phyloP scores from a whole-genome alignment of 2,797 vertebrate genomes.

The Caiman crocodilus region DNA sequence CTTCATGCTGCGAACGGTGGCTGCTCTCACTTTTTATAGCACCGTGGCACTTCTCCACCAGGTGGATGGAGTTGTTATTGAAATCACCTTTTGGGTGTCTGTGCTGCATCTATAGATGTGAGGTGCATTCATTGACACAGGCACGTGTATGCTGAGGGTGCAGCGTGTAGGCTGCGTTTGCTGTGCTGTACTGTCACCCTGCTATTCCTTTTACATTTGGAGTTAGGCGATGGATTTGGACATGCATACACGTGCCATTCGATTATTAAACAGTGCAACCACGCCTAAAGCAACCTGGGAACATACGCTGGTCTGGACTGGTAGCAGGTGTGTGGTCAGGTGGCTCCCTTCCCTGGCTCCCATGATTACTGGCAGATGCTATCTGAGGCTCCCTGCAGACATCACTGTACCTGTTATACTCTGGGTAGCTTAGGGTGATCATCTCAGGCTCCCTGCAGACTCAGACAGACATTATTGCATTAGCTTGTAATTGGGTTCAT shows the following conservation, averaged over 20 bases:
- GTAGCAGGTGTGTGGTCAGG: accelerated
- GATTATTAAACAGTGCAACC: accelerated
- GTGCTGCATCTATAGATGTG: neutral
- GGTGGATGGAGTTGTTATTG: neutral
- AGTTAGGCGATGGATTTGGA: neutral
- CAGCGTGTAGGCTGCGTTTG: neutral
- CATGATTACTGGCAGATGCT: neutral
- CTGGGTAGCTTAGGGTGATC: neutral
- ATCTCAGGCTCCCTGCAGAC: neutral
- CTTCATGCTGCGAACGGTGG: neutral
- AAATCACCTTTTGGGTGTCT: neutral
- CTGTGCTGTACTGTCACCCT: neutral
- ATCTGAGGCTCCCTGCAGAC: neutral
- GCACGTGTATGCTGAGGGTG: neutral
- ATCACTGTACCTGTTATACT: neutral
- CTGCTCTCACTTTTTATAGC: neutral
- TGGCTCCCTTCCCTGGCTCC: neutral
- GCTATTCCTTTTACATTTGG: neutral
- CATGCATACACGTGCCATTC: accelerated
- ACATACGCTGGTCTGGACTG: neutral
- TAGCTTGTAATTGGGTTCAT: neutral
- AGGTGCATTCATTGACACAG: neutral
- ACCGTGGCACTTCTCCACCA: neutral
- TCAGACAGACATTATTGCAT: accelerated
- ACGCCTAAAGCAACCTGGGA: neutral